Evolutionary conservation across 2,888 invertebrate species (phyloP).

Genomic region (Aphrophora alni): DNA sequence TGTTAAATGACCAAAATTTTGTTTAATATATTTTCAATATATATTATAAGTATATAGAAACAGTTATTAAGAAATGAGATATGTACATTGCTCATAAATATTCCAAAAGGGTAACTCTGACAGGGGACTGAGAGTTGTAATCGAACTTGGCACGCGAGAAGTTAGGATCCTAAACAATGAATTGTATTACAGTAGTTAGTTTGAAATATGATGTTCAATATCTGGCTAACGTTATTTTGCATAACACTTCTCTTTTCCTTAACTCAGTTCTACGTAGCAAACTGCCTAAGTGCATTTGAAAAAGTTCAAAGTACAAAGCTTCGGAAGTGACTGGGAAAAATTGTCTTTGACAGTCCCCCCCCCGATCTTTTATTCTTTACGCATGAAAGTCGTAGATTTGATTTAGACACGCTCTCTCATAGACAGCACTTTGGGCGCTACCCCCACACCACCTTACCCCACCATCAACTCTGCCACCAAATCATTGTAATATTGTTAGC

Average conservation of each 20-base stretch:
- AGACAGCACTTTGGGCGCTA: neutral
- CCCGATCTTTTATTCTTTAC: constrained; percentile 6
- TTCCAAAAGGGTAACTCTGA: too few species aligned
- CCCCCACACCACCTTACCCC: neutral
- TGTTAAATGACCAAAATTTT: too few species aligned
- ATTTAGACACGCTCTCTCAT: neutral
- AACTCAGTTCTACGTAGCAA: neutral
- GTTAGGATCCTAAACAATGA: too few species aligned
- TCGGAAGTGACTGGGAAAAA: neutral
- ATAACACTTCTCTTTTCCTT: neutral
- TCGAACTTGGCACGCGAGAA: too few species aligned
- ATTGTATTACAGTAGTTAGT: too few species aligned
- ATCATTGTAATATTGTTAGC: neutral
- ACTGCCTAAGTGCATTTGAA: neutral
- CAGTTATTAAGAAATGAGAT: too few species aligned
- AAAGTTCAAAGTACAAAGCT: constrained; percentile 6
- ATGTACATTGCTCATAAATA: too few species aligned
- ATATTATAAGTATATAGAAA: too few species aligned
- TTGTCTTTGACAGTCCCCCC: neutral
- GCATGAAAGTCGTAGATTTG: constrained; percentile 6
- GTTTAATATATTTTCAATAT: too few species aligned
- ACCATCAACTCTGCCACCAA: neutral
- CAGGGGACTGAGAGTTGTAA: too few species aligned
- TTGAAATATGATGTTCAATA: neutral
- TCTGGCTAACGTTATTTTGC: neutral